phyloP scores from a whole-genome alignment of 1,140 invertebrate genomes.

The Zaprionus kolodkinae region DNA sequence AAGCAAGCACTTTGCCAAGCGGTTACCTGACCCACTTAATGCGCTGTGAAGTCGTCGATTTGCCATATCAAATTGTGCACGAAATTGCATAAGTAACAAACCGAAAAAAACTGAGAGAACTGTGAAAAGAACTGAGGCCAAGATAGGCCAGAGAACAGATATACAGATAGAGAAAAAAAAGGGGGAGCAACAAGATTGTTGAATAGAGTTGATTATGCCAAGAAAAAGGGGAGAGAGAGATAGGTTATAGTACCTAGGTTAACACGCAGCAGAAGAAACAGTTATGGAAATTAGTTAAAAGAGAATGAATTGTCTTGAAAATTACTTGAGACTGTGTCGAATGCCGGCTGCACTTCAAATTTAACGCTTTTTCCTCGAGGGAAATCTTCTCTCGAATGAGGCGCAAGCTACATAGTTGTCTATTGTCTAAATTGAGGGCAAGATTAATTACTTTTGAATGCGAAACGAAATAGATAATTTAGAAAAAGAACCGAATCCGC shows the following conservation, averaged over 20 bases:
- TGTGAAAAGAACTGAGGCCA: neutral
- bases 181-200: neutral
- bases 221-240: neutral
- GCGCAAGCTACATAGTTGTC: neutral
- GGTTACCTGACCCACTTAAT: conserved; percentile 8
- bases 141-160: neutral
- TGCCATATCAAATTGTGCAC: conserved; percentile 11
- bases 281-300: conserved; percentile 1
- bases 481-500: neutral
- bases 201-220: neutral
- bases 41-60: neutral
- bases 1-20: neutral
- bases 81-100: conserved; percentile 3
- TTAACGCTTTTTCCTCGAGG: neutral
- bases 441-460: neutral
- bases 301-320: neutral
- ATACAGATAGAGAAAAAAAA: neutral
- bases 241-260: neutral
- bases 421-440: neutral
- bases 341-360: neutral
- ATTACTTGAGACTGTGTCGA: neutral
- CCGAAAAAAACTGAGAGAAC: neutral
- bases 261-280: neutral
- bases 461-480: neutral
- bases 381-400: neutral